Evolutionary conservation across 92 coral and sea anemone genomes (phyloP).

Genomic region (Epizoanthus rinbou): DNA sequence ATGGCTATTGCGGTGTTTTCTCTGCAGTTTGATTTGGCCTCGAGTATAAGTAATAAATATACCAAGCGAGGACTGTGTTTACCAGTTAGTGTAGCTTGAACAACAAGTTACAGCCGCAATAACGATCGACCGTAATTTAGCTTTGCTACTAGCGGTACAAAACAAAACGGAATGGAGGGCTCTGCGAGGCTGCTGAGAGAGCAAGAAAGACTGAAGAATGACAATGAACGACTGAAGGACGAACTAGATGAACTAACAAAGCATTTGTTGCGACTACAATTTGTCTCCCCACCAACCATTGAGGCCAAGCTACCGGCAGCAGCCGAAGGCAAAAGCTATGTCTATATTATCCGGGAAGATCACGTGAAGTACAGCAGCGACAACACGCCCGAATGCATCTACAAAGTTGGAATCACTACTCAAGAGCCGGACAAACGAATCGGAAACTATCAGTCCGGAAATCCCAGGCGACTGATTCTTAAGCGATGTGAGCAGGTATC

Average conservation of each 20-base stretch:
- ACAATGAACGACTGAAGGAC: constrained; percentile 30
- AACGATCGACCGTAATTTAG: neutral
- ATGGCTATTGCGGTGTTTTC: neutral
- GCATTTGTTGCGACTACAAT: constrained; percentile 16
- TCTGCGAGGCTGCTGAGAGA: neutral
- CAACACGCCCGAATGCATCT: constrained; percentile 19
- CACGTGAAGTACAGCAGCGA: constrained; percentile 14
- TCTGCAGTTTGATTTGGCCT: neutral
- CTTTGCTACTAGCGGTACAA: neutral
- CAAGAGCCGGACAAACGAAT: neutral
- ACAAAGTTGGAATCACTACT: constrained; percentile 21
- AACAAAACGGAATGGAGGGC: neutral
- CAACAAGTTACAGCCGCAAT: neutral
- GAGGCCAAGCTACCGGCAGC: neutral
- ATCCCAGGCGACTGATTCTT: constrained; percentile 13
- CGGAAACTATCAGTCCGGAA: constrained; percentile 20
- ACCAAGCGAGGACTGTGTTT: neutral
- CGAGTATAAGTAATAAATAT: constrained; percentile 2
- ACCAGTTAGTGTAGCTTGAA: neutral
- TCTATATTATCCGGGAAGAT: constrained; percentile 26
- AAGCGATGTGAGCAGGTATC: constrained; percentile 27
- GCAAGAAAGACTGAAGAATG: constrained; percentile 8
- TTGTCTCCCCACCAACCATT: constrained; percentile 28
- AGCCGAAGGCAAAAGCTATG: constrained; percentile 4
- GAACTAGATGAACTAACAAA: constrained; percentile 19